Evolutionary conservation across 2,888 invertebrate genomes (phyloP).

Genomic region (Cecidostiba fungosa): DNA sequence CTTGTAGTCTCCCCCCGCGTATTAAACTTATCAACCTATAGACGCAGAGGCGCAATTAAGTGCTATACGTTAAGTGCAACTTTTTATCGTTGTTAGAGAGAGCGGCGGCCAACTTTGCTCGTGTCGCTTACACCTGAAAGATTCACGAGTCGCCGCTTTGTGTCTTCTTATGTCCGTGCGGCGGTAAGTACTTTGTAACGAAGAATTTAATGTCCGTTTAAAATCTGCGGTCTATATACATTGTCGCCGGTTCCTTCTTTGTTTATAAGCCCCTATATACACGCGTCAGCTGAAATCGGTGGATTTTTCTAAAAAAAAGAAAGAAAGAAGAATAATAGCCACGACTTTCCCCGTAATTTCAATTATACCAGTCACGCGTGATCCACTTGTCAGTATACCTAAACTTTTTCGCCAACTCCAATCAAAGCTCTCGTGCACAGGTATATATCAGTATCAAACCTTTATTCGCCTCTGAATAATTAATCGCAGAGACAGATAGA

Average conservation of each 20-base stretch:
- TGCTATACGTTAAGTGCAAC: slow-evolving; percentile 53
- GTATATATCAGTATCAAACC: neutral
- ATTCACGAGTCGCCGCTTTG: slow-evolving; percentile 25
- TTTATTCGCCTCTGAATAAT: neutral
- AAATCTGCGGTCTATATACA: neutral
- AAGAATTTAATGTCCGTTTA: neutral
- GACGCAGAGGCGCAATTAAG: slow-evolving; percentile 35
- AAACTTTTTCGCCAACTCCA: neutral
- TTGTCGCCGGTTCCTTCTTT: neutral
- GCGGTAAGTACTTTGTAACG: slow-evolving; percentile 42
- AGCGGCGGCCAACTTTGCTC: slow-evolving; percentile 33
- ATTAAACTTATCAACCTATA: slow-evolving; percentile 61
- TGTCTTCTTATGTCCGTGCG: slow-evolving; percentile 35
- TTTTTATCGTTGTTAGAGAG: slow-evolving; percentile 53
- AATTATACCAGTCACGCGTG: neutral
- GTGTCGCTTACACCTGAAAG: slow-evolving; percentile 34
- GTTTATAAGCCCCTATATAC: too few species aligned
- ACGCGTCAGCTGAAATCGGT: too few species aligned
- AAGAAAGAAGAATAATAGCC: too few species aligned
- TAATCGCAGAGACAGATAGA: neutral
- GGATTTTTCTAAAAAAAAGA: too few species aligned
- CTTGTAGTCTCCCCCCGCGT: neutral
- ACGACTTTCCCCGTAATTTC: neutral
- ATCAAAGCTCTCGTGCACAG: neutral
- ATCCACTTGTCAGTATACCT: neutral